These are phyloP conservation scores for Augochlora pura DNA, from an alignment of 1,140 invertebrate genomes.

Conservation along the genomic window DNA sequence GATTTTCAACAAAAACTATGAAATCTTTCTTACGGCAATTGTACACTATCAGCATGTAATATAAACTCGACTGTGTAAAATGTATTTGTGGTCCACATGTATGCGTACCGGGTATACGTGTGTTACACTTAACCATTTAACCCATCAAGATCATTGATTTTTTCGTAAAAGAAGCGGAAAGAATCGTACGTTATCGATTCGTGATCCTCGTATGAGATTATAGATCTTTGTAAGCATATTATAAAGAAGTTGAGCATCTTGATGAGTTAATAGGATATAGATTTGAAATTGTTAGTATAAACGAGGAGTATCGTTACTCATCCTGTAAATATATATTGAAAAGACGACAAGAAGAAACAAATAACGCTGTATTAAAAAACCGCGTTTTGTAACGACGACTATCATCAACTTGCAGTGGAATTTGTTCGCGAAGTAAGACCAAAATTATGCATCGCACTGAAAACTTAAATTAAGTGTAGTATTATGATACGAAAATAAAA, in stretches of 20 bases:
- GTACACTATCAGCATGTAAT: slow-evolving; percentile 8
- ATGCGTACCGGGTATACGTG: not conserved
- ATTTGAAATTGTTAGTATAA: slow-evolving; percentile 1
- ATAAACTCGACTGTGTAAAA: slow-evolving; percentile 21
- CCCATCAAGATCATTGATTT: not conserved
- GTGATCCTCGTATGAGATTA: not conserved
- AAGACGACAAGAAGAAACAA: not conserved
- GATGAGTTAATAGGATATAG: slow-evolving; percentile 4
- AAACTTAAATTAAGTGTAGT: slow-evolving; percentile 17
- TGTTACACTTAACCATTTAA: not conserved
- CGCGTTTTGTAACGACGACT: slow-evolving; percentile 11
- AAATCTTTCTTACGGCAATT: not conserved
- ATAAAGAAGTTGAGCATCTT: slow-evolving; percentile 12
- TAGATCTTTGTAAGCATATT: not conserved
- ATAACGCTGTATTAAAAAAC: slow-evolving; percentile 11
- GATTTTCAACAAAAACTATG: not conserved
- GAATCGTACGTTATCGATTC: not conserved
- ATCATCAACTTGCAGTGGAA: not conserved
- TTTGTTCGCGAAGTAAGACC: not conserved
- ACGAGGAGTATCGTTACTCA: not conserved
- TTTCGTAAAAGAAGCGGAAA: not conserved
- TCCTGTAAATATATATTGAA: slow-evolving; percentile 37
- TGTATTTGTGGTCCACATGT: slow-evolving; percentile 12
- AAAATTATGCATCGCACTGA: slow-evolving; percentile 22
- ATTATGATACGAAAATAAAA: slow-evolving; percentile 37